Conservation (phyloP, 2,797 vertebrate species). For the Anguilla anguilla region DNA sequence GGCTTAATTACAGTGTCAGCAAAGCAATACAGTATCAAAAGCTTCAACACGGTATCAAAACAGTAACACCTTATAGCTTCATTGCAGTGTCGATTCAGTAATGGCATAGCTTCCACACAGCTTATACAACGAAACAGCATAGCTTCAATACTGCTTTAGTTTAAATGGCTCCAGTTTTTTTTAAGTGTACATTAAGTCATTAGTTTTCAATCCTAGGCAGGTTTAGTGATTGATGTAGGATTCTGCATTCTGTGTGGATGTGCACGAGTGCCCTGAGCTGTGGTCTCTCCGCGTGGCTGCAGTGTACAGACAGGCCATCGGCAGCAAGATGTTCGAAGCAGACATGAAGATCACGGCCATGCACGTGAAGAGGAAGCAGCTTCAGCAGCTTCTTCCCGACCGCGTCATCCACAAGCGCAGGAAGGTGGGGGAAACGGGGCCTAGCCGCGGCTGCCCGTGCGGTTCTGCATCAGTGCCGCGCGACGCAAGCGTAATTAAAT, state of each 20-base stretch:
- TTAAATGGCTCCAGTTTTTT: neutral
- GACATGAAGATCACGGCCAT: constrained; percentile 88
- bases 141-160: neutral
- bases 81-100: too few species aligned
- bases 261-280: too few species aligned
- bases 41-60: neutral
- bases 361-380: constrained; percentile 82
- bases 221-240: too few species aligned
- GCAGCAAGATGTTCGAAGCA: constrained; percentile 85
- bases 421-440: constrained; percentile 68
- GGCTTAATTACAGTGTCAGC: too few species aligned
- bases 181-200: too few species aligned
- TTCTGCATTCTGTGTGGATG: too few species aligned
- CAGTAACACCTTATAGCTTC: neutral
- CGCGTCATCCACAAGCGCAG: constrained; percentile 81
- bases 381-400: constrained; percentile 81
- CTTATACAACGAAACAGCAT: neutral
- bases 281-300: constrained; percentile 36
- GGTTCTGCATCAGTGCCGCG: too few species aligned
- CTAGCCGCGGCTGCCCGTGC: too few species aligned
- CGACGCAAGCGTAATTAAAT: neutral
- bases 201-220: too few species aligned
- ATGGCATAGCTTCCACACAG: too few species aligned
- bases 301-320: constrained; percentile 89
- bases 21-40: too few species aligned